Evolutionary conservation across 2,113 vertebrate genomes (phyloP), one percentile per base, ranked within the genome.

Genomic region (Malurus alboscapulatus): DNA sequence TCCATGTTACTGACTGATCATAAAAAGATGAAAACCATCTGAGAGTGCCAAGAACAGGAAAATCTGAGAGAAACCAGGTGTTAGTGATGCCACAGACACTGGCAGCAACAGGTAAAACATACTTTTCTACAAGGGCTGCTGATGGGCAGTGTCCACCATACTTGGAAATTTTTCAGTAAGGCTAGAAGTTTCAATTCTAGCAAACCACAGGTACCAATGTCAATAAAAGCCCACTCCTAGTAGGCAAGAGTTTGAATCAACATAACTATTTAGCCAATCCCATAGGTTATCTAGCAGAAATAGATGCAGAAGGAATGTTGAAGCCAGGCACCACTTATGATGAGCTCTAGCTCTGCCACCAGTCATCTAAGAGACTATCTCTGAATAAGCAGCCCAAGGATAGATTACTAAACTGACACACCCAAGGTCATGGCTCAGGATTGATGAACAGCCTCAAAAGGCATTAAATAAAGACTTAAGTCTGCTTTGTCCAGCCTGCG

Each of bases 1-100:
- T 17, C 51, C 2, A 3, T 38, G 27, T 25, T 38, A 83, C 36
- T 25, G 24, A 68, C 9, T 26, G n/a, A 20, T 0, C 1, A 71
- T 32, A 66, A 82, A 65, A 1, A 75, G 24, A 89, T 26, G 27
- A 84, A 62, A 80, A 75, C 4, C 7, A 77, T 8, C 44, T 29
- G 32, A 21, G 20, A 84, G 27, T 29, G 67, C 38, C 47, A 80
- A 38, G 20, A 58, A 40, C 27, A 50, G 27, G 21, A 80, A 88
- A 71, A 38, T 47, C 17, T 47, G 16, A 82, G 42, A 74, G 42
- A 57, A 83, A 61, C 4, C 17, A 62, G 22, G 18, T 44, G 19
- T 24, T 4, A 88, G 17, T 11, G 30, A 71, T 57, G 36, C 17
- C 15, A 44, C 24, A 78, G 55, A 53, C 40, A 69, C 8, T 15